Evolutionary conservation across 2,797 vertebrate genomes (phyloP).

Genomic region (Parotocinclus haroldoi): DNA sequence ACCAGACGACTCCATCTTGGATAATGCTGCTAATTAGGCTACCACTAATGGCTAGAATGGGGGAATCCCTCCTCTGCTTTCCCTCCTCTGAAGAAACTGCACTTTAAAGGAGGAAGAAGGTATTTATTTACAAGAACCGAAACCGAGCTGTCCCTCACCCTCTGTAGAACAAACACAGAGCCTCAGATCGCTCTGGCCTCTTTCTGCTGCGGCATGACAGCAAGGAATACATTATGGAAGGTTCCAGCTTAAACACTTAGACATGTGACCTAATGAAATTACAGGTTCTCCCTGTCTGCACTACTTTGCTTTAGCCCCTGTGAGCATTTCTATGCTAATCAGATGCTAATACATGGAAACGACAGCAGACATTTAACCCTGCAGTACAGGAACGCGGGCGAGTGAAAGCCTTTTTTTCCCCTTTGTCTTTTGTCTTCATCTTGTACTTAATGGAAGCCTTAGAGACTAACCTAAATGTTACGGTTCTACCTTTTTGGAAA

Average conservation of each 20-base stretch:
- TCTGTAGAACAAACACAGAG: slow-evolving; percentile 42
- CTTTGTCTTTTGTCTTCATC: slow-evolving; percentile 32
- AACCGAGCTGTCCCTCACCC: not conserved
- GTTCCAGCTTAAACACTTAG: slow-evolving; percentile 58
- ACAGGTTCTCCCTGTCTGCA: slow-evolving; percentile 51
- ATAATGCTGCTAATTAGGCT: slow-evolving; percentile 33
- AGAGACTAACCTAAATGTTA: slow-evolving; percentile 44
- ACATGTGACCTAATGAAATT: slow-evolving; percentile 62
- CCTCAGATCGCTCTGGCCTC: slow-evolving; percentile 37
- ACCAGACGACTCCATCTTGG: not conserved
- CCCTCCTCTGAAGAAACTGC: not conserved
- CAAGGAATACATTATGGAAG: slow-evolving; percentile 58
- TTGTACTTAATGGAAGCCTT: slow-evolving; percentile 49
- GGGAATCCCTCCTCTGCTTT: slow-evolving; percentile 26
- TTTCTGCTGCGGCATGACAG: slow-evolving; percentile 56
- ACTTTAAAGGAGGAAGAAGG: not conserved
- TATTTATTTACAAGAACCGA: not conserved
- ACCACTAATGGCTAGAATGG: slow-evolving; percentile 35
- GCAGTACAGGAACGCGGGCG: slow-evolving; percentile 54
- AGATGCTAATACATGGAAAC: slow-evolving; percentile 70
- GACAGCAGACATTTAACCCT: slow-evolving; percentile 64
- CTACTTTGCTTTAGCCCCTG: slow-evolving; percentile 54
- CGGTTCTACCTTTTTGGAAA: slow-evolving; percentile 47
- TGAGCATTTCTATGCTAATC: slow-evolving; percentile 69
- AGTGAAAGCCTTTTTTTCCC: slow-evolving; percentile 48